Evolutionary conservation across 1,140 invertebrate species (phyloP), one percentile per base, ranked within the genome.

Genomic region (Helicoverpa armigera): DNA sequence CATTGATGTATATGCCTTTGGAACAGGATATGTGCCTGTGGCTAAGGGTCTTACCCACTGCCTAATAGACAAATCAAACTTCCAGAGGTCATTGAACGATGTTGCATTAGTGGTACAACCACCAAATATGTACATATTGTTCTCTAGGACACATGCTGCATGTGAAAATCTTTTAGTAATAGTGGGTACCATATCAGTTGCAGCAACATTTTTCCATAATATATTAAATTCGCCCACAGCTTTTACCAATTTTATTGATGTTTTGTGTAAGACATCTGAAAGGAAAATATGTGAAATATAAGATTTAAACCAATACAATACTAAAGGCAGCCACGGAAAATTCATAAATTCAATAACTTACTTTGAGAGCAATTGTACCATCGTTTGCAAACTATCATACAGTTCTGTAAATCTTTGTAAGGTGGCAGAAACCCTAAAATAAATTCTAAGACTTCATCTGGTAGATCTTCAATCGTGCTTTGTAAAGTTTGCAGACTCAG

Each of bases 1-100:
- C 96, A 99, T 97, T 23, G 98, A 97, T 53, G 98, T 98, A 94
- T 98, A 98, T 73, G 99, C 98, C 95, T 99, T 99, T 4, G 99
- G 99, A 7, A 98, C 98, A 43, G 99, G 99, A 96, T 99, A 99
- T 53, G 97, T 97, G 31, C 98, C 98, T 93, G 97, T 97, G 1
- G 98, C 97, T 12, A 98, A 92, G 0, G 97, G 97, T 86, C 98
- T 95, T 7, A 97, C 95, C 98, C 98, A 99, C 85, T 97, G 96
- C 89, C 98, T 96, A 61, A 96, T 97, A 9, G 97, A 97, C 60
- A 99, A 96, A 96, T 99, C 98, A 92, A 99, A 97, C 84, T 96
- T 96, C 99, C 99, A 99, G 10, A 99, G 95, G 95, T 99, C 99
- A 96, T 99, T 99, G 88, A 99, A 99, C 11, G 99, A 98, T 18